Conservation (phyloP, 2,113 vertebrate species). For the Hemiscyllium ocellatum region DNA sequence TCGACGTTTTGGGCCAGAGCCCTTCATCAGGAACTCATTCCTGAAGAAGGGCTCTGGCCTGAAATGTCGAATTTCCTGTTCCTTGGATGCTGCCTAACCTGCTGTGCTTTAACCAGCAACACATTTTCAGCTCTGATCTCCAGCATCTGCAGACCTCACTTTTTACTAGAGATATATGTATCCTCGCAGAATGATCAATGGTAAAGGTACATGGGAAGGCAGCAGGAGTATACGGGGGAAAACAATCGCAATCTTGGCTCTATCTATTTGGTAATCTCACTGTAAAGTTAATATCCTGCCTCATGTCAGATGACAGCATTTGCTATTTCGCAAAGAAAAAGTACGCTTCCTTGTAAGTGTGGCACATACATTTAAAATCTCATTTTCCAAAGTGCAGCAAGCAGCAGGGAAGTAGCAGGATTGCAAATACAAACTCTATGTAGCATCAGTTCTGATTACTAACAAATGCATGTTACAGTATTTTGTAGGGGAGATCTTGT, state of each 20-base stretch:
- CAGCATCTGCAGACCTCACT: no score
- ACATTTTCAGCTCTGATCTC: no score
- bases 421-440: neutral
- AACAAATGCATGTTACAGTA: neutral
- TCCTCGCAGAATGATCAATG: neutral
- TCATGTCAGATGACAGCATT: neutral
- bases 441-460: neutral
- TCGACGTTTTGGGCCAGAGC: no score
- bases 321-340: neutral
- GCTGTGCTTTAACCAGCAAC: no score
- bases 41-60: no score
- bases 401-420: neutral
- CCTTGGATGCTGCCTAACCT: no score
- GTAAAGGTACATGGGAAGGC: neutral
- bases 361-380: neutral
- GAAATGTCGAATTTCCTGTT: no score
- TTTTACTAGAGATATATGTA: neutral
- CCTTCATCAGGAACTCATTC: no score
- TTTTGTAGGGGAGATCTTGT: no score
- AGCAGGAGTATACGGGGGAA: neutral
- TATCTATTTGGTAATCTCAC: neutral
- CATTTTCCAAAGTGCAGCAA: neutral
- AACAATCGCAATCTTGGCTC: neutral
- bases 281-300: neutral
- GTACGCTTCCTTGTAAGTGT: neutral